Conservation (phyloP, 2,113 vertebrate genomes). For the Ochotona princeps region DNA sequence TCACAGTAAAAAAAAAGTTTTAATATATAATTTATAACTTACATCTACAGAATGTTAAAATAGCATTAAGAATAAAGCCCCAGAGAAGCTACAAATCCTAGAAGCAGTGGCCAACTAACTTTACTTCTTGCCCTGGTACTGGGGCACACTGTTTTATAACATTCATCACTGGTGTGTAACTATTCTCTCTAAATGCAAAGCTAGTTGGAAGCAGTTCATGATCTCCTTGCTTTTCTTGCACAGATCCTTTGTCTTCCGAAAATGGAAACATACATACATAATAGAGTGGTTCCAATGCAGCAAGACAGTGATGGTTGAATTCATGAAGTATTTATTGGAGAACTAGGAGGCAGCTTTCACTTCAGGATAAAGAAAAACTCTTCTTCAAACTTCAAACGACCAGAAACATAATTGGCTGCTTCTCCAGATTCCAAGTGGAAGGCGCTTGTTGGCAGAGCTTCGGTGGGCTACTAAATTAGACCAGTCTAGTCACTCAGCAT, state of each 20-base stretch:
- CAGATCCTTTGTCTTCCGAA: constrained; percentile 28
- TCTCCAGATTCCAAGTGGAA: no score
- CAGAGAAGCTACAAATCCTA: not conserved
- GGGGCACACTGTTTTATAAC: not conserved
- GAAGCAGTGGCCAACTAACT: not conserved
- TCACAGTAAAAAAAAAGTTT: no score
- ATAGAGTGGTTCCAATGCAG: not conserved
- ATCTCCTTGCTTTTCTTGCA: not conserved
- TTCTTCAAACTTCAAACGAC: not conserved
- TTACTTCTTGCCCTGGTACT: not conserved
- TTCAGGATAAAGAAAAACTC: not conserved
- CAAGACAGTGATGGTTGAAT: not conserved
- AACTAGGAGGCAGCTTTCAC: not conserved
- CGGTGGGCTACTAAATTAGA: no score
- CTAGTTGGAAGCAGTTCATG: not conserved
- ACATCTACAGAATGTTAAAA: no score
- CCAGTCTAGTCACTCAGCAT: no score
- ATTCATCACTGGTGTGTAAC: not conserved
- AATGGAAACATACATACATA: constrained; percentile 31
- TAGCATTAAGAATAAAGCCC: not conserved
- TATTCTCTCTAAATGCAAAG: not conserved
- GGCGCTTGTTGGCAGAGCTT: no score
- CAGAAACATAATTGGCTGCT: not conserved
- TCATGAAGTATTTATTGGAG: not conserved
- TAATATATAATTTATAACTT: no score